A percentile compares a stretch with the other conserved stretches of the same genome.
Evolutionary conservation across 2,113 vertebrate species (phyloP).

Genomic region (Strix uralensis): DNA sequence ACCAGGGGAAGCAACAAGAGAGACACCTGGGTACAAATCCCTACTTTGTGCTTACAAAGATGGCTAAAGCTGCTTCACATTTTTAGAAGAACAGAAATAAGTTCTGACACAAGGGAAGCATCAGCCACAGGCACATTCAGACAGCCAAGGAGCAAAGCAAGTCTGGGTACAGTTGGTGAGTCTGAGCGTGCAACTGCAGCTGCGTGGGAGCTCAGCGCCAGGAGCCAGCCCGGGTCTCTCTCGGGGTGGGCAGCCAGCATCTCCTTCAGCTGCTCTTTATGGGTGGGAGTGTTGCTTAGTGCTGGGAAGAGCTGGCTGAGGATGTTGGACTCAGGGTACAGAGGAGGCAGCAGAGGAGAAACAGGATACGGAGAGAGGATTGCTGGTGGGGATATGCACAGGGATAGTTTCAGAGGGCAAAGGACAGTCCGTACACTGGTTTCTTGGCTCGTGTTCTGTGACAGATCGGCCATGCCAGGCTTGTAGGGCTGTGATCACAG

Average conservation of each 20-base stretch:
- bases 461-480: accelerated
- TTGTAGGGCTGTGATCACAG: accelerated
- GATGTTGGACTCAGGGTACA: too few species aligned
- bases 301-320: background rate
- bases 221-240: background rate
- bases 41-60: background rate
- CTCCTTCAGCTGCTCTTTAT: background rate
- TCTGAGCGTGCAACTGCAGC: background rate
- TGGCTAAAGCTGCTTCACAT: background rate
- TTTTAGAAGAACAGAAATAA: background rate
- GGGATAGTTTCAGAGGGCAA: background rate
- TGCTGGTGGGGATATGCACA: background rate
- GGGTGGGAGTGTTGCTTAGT: background rate
- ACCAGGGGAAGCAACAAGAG: background rate
- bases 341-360: background rate
- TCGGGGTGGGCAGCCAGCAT: background rate
- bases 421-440: accelerated
- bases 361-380: background rate
- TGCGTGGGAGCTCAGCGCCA: background rate
- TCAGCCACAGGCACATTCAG: background rate
- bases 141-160: background rate
- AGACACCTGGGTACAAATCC: background rate
- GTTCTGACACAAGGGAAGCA: background rate
- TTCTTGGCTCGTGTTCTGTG: background rate
- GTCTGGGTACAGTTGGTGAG: background rate